phyloP scores from a whole-genome alignment of 1,140 invertebrate species.

The Pseudomyrmex cubaensis region DNA sequence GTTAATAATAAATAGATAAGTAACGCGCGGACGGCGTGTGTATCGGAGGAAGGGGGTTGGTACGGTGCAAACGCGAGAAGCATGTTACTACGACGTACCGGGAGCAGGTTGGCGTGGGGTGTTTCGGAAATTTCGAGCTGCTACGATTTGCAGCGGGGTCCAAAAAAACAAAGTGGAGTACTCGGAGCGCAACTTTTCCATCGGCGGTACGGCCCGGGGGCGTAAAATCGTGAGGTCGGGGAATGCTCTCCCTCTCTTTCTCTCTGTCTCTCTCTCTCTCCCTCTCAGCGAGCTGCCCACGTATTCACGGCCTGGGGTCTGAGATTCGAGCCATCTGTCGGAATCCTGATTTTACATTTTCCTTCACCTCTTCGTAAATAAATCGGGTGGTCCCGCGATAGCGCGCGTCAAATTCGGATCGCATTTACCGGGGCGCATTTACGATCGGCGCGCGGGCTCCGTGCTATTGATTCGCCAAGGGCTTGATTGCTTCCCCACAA shows the following conservation, averaged over 20 bases:
- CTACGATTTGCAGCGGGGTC: slow-evolving; percentile 62
- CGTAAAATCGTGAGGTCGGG: slow-evolving; percentile 82
- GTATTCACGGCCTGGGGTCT: slow-evolving; percentile 80
- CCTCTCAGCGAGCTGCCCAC: slow-evolving; percentile 57
- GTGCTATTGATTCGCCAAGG: slow-evolving; percentile 43
- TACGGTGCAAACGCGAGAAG: slow-evolving; percentile 35
- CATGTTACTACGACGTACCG: slow-evolving; percentile 54
- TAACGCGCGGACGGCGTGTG: neutral
- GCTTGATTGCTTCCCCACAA: slow-evolving; percentile 29
- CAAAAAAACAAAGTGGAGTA: slow-evolving; percentile 82
- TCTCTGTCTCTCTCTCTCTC: neutral
- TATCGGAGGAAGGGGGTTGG: neutral
- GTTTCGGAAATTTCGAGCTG: slow-evolving; percentile 72
- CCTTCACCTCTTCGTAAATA: slow-evolving; percentile 72
- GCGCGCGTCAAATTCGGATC: slow-evolving; percentile 35
- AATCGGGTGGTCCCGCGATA: slow-evolving; percentile 64
- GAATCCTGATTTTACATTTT: slow-evolving; percentile 83
- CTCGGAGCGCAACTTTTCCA: slow-evolving; percentile 84
- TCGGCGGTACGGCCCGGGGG: slow-evolving; percentile 79
- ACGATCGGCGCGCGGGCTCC: neutral
- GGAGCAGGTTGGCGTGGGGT: slow-evolving; percentile 54
- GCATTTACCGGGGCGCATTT: neutral
- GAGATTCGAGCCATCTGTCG: slow-evolving; percentile 83
- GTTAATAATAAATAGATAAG: slow-evolving; percentile 61
- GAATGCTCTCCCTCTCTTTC: slow-evolving; percentile 40